Conservation (phyloP, 2,113 vertebrate species). For the Orycteropus afer region DNA sequence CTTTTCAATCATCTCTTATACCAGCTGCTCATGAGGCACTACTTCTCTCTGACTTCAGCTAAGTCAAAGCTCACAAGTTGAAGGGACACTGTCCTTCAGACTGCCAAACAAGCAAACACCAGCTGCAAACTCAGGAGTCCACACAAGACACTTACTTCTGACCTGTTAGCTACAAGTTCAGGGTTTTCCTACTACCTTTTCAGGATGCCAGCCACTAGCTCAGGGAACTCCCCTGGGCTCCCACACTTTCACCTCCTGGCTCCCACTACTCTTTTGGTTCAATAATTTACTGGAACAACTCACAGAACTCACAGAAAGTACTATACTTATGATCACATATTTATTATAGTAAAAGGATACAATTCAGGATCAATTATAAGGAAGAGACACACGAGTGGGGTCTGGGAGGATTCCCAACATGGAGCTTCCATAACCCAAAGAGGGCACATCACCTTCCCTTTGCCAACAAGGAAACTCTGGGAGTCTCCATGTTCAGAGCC, state of each 20-base stretch:
- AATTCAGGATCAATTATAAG: background rate
- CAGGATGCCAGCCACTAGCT: background rate
- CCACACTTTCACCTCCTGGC: background rate
- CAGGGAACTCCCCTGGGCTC: background rate
- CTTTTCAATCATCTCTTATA: background rate
- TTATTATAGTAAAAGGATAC: background rate
- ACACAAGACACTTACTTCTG: background rate
- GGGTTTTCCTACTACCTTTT: background rate
- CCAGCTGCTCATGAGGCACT: background rate
- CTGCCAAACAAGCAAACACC: background rate
- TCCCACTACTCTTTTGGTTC: background rate
- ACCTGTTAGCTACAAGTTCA: background rate
- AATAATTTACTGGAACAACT: background rate
- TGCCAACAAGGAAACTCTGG: background rate
- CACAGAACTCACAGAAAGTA: background rate
- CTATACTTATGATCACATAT: background rate
- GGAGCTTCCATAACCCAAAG: background rate
- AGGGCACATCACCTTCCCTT: background rate
- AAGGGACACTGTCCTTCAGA: background rate
- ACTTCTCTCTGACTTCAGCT: background rate
- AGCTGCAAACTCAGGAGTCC: too few species aligned
- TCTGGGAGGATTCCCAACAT: background rate
- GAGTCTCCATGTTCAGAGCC: background rate
- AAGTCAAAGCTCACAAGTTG: background rate
- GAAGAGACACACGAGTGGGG: background rate